A percentile compares a stretch with the other conserved stretches of the same genome.
phyloP scores from a whole-genome alignment of 1,140 invertebrate genomes.

The Calliphora vicina region DNA sequence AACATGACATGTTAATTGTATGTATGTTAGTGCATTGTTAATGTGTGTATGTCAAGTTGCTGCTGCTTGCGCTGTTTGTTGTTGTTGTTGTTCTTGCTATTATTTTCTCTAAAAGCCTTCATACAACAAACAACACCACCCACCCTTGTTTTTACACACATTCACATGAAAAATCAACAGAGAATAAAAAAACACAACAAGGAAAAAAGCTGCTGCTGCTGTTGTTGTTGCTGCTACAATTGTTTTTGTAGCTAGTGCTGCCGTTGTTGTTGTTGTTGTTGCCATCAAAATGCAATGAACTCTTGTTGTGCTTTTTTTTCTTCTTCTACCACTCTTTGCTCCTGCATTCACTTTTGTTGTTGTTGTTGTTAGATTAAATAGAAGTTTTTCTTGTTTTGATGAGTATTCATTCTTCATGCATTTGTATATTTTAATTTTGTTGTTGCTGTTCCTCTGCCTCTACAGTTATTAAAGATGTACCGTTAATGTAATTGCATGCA shows the following conservation, averaged over 20 bases:
- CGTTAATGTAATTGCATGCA: neutral
- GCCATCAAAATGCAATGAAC: conserved; percentile 61
- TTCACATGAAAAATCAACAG: neutral
- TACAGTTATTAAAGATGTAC: neutral
- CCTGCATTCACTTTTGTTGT: neutral
- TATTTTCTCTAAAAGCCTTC: neutral
- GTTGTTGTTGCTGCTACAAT: conserved; percentile 46
- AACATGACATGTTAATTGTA: too few species aligned
- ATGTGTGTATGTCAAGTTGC: neutral
- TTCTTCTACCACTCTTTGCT: neutral
- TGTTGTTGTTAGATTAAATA: conserved; percentile 9
- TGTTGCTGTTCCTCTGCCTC: too few species aligned
- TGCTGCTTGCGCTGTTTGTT: neutral
- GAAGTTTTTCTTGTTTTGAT: neutral
- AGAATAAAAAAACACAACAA: neutral
- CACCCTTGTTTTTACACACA: conserved; percentile 11
- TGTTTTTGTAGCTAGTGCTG: neutral
- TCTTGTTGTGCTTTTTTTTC: conserved; percentile 40
- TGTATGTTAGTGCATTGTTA: neutral
- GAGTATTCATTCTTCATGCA: neutral
- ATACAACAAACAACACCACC: neutral
- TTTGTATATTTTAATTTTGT: neutral
- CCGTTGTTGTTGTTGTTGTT: conserved; percentile 48
- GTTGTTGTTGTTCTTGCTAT: neutral
- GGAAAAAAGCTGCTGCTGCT: neutral